Evolutionary conservation across 2,888 invertebrate species (phyloP), one percentile per base, ranked within the genome.

Genomic region (Drosophila picticornis): DNA sequence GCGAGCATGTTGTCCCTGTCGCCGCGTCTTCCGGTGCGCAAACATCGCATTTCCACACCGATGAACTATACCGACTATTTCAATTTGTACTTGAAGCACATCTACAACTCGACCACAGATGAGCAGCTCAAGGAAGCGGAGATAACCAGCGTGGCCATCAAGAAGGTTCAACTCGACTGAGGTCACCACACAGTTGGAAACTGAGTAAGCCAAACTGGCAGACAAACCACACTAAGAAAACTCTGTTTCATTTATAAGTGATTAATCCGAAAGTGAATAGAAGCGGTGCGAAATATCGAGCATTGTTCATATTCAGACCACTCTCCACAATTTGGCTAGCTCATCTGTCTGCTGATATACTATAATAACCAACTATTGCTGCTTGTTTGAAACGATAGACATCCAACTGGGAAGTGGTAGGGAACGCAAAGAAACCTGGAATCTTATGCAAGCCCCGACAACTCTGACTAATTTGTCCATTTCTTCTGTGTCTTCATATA

Each of bases 1-100:
- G 95, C 96, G 31, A 96, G 96, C 79, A 95, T 96, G 95, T 91
- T 94, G 60, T 93, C 93, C 3, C 78, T 94, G 32, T 93, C 93
- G 43, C 93, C 93, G 52, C 90, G 93, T 46, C 81, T 93, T 55
- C 93, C 93, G 32, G 89, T 93, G 63, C 91, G 93, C 68, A 93
- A 92, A 75, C 88, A 92, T 88, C 92, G 91, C 75, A 92, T 93
- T 64, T 88, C 91, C 71, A 91, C 91, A 69, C 93, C 93, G 62
- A 92, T 93, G 91, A 93, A 93, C 80, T 93, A 92, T 77, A 91
- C 91, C 50, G 92, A 93, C 72, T 93, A 93, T 83, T 91, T 93
- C 66, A 91, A 93, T 84, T 81, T 93, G 75, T 93, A 93, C 79
- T 90, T 93, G 75, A 93, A 91, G 83, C 92, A 93, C 77, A 92